Base-by-base conservation (phyloP, 1,140 invertebrate species). In the Vollenhovia emeryi region DNA sequence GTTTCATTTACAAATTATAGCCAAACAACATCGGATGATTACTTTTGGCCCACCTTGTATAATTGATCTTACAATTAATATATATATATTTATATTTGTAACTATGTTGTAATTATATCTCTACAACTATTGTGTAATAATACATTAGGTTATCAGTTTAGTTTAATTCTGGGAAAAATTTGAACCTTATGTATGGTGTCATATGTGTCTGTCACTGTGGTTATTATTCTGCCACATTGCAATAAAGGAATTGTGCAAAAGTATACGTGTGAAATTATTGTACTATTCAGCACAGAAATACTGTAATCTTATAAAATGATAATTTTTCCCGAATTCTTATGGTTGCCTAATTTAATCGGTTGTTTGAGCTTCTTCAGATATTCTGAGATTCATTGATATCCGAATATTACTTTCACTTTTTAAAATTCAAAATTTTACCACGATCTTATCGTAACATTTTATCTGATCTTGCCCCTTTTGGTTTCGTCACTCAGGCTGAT, bases 271-370 rank as follows among this genome's bases (percentile, higher is more conserved):
- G 40, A 24, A 52, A 48, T 87, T 88, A 87, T 33, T 79, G 40
- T 30, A 66, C 55, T 73, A 76, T n/a, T 80, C 30, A 24, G 36
- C 50, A 30, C 6, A 45, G 21, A 36, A 60, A 74, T n/a, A n/a
- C n/a, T 78, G 68, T 8, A 68, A 86, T 84, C 74, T 64, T 75
- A 90, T 90, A 90, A 88, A 90, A 84, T 80, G 68, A 84, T 90
- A 27, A 90, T 90, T 90, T 90, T 90, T 90, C 84, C 89, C 89
- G 79, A 86, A 90, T 36, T 74, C n/a, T 64, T 33, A 0, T 33
- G 8, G 6, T 15, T 24, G 21, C 8, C 7, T 52, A 3, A n/a
- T 50, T 15, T 5, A 78, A 78, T 43, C 40, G n/a, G 4, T 30
- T 21, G 2, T 48, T 50, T n/a, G 11, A 71, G 3, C 2, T 40